These are phyloP conservation scores for Hemiscyllium ocellatum DNA, from an alignment of 2,113 vertebrate genomes.

Conservation along the genomic window DNA sequence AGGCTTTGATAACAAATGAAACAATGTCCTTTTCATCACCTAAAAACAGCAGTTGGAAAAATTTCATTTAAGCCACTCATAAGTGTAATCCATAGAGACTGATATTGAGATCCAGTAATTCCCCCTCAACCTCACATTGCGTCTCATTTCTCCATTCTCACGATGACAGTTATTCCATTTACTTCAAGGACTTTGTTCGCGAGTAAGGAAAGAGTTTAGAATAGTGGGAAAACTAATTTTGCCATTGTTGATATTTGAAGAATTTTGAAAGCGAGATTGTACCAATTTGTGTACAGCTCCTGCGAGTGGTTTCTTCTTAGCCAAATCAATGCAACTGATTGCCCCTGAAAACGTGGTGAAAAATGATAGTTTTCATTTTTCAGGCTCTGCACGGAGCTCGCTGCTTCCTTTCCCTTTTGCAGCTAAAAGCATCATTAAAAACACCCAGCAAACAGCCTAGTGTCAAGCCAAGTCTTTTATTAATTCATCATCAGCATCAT, in stretches of 20 bases:
- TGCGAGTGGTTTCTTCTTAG: constrained; percentile 58
- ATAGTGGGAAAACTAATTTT: neutral
- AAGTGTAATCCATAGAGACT: constrained; percentile 37
- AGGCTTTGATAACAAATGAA: constrained; percentile 61
- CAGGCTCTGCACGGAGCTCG: constrained; percentile 63
- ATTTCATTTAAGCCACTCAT: constrained; percentile 46
- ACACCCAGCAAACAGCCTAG: constrained; percentile 72
- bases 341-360: constrained; percentile 64
- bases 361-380: constrained; percentile 65
- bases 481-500: constrained; percentile 86
- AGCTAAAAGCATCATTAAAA: constrained; percentile 69
- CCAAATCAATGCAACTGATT: constrained; percentile 66
- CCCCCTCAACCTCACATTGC: neutral
- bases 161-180: constrained; percentile 31
- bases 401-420: constrained; percentile 59
- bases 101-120: neutral
- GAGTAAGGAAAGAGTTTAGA: neutral
- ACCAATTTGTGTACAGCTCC: constrained; percentile 57
- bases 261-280: constrained; percentile 50
- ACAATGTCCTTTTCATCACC: constrained; percentile 58
- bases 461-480: constrained; percentile 71
- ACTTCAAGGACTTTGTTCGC: constrained; percentile 23
- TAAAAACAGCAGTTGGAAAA: constrained; percentile 48
- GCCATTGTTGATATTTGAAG: constrained; percentile 45
- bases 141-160: neutral